These are phyloP conservation scores for Steatornis caripensis DNA, from an alignment of 2,113 vertebrate species.

Conservation along the genomic window DNA sequence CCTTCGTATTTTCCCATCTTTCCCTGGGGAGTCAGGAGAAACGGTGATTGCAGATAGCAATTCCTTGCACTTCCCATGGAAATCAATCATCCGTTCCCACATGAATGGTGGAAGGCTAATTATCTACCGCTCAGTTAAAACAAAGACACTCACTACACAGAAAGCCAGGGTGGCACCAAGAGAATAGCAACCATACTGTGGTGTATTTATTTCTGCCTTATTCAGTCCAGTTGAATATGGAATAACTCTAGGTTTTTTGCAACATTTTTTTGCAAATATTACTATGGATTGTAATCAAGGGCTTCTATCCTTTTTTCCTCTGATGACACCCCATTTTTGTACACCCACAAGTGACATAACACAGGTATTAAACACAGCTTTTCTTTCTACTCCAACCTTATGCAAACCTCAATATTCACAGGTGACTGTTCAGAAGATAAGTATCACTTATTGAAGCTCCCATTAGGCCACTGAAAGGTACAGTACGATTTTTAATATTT, in stretches of 20 bases:
- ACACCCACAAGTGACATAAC: background rate
- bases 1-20: background rate
- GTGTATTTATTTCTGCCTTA: background rate
- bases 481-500: background rate
- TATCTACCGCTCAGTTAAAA: background rate
- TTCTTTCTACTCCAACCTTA: background rate
- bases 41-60: background rate
- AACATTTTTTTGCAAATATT: background rate
- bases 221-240: background rate
- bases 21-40: background rate
- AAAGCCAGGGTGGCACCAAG: background rate
- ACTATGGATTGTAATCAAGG: background rate
- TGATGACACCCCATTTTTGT: background rate
- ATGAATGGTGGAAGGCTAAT: background rate
- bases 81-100: background rate
- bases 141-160: background rate
- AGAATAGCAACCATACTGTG: background rate
- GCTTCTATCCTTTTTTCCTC: background rate
- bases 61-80: background rate
- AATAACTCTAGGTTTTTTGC: background rate
- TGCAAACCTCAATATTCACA: background rate
- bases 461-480: background rate
- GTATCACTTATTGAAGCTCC: background rate
- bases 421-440: background rate
- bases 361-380: background rate